Base-by-base conservation (phyloP, 1,140 invertebrate genomes). In the Megathymus violae region DNA sequence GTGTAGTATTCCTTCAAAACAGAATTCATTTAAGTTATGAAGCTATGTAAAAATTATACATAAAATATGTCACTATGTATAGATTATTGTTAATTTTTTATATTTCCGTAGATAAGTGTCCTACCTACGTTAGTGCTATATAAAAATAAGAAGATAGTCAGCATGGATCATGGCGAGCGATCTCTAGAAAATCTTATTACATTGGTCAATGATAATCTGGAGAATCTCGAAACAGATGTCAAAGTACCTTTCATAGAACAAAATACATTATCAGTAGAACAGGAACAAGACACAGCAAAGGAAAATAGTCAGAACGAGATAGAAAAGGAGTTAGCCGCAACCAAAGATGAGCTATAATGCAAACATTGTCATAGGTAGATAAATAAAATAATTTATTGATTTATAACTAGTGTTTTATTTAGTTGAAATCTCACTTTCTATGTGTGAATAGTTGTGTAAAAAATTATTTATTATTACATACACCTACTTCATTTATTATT, bases 91-190 rank as follows among this genome's bases (percentile, higher is more conserved):
- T n/a, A n/a, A n/a, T n/a, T n/a, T n/a, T n/a, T n/a, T n/a, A n/a
- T n/a, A n/a, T n/a, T n/a, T n/a, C n/a, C n/a, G n/a, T n/a, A 90
- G 88, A 85, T 90, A 58, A 85, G 74, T 43, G 74, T 78, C 7
- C 67, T 87, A 3, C 88, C 88, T 5, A 90, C 88, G 3, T 54
- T 89, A 36, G 78, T 88, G 11, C 46, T 90, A 4, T 90, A 90
- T 60, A 89, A 85, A 64, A 66, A 87, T n/a, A 89, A 88, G 52
- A 85, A 85, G 50, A 79, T 88, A 9, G 78, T 86, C 3, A 82
- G 61, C 63, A 52, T 85, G 11, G 85, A 86, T 52, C 71, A 85
- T 17, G 88, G 88, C n/a, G 75, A 77, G 0, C 64, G 67, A 16
- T 78, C 84, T 0, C 54, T 90, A 0, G 85, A 90, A 9, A 88